These are phyloP conservation scores for Chiridota heheva DNA, from an alignment of 35 echinoderm and acorn worm genomes.

Conservation along the genomic window DNA sequence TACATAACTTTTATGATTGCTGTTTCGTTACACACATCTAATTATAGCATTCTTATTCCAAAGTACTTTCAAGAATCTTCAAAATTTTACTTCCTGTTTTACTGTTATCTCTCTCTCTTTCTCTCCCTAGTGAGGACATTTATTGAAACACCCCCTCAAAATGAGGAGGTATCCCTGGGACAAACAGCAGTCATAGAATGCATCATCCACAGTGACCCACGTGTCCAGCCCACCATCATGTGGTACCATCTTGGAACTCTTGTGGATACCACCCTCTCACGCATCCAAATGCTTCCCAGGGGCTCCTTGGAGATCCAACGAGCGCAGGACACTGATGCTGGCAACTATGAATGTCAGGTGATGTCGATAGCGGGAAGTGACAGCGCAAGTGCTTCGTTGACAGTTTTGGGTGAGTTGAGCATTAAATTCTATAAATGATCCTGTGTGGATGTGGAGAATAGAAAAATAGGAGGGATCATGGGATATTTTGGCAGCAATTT, in stretches of 20 bases:
- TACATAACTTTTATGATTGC: too few species aligned
- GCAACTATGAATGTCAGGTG: constrained; percentile 68
- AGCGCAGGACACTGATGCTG: constrained; percentile 50
- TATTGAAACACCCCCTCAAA: constrained; percentile 52
- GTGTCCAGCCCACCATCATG: constrained; percentile 28
- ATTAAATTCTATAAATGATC: neutral
- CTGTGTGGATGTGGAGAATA: too few species aligned
- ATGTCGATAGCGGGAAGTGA: constrained; percentile 81
- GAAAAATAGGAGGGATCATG: too few species aligned
- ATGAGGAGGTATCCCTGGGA: constrained; percentile 54
- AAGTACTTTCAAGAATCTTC: too few species aligned
- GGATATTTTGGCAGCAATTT: too few species aligned
- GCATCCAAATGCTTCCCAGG: constrained; percentile 13
- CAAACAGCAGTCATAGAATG: constrained; percentile 47
- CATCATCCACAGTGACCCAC: constrained; percentile 55
- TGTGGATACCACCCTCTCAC: constrained; percentile 19
- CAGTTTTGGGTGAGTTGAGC: constrained; percentile 58
- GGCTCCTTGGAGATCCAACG: constrained; percentile 67
- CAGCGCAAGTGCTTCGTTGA: constrained; percentile 44
- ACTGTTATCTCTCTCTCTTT: too few species aligned
- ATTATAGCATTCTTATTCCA: too few species aligned
- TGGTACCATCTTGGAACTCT: constrained; percentile 58
- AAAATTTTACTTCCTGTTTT: too few species aligned
- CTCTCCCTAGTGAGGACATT: constrained; percentile 48
- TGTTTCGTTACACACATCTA: too few species aligned